These are phyloP conservation scores for Macrosiphum euphorbiae DNA, from an alignment of 2,888 invertebrate species.

Conservation along the genomic window DNA sequence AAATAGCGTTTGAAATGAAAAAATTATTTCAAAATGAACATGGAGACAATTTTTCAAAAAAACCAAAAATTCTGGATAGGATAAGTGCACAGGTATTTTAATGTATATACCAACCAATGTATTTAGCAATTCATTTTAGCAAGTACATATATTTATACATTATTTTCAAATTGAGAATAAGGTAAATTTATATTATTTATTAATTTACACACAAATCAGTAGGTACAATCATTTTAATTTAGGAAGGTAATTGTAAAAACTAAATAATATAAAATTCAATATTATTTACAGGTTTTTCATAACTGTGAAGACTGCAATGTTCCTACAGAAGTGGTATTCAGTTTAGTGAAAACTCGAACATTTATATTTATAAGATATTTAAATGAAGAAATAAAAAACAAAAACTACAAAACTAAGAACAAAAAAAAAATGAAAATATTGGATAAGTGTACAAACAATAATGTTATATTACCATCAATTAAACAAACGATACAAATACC, in stretches of 20 bases:
- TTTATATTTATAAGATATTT: background rate
- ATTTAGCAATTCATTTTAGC: background rate
- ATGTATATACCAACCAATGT: background rate
- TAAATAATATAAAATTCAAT: slow-evolving; percentile 9
- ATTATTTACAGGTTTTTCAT: background rate
- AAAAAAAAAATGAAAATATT: background rate
- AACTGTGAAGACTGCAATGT: background rate
- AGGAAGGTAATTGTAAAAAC: background rate
- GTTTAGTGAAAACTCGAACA: slow-evolving; percentile 5
- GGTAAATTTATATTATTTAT: background rate
- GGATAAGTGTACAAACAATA: too few species aligned
- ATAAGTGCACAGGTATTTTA: background rate
- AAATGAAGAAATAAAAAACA: background rate
- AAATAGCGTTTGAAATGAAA: too few species aligned
- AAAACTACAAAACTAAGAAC: background rate
- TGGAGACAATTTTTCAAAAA: too few species aligned
- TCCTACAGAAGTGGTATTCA: slow-evolving; percentile 6
- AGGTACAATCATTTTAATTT: background rate
- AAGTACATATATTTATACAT: too few species aligned
- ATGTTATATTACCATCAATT: too few species aligned
- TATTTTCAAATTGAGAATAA: background rate
- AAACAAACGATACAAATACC: too few species aligned
- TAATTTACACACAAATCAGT: background rate
- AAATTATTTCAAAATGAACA: too few species aligned
- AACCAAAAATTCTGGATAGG: background rate